Percentiles rank a stretch among this genome's conserved stretches.
Conservation (phyloP, 2,797 vertebrate species). For the Propithecus perrieri region DNA sequence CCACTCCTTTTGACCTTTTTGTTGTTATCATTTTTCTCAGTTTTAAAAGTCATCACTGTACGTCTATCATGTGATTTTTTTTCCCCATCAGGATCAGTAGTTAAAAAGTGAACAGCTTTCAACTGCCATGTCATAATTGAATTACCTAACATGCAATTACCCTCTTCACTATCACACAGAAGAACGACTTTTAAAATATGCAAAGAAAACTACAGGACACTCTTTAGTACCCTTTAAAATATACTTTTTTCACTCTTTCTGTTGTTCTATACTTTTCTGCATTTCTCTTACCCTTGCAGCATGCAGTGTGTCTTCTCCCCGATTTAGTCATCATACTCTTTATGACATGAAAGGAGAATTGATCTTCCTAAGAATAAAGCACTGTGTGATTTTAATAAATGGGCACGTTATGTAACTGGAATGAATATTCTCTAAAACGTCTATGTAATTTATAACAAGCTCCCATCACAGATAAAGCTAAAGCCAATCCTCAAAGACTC, state of each 20-base stretch:
- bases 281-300: not conserved
- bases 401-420: not conserved
- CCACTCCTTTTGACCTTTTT: not conserved
- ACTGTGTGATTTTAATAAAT: not conserved
- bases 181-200: not conserved
- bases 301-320: not conserved
- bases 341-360: not conserved
- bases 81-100: not conserved
- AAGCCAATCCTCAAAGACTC: constrained; percentile 9
- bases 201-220: not conserved
- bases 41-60: not conserved
- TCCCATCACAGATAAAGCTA: constrained; percentile 11
- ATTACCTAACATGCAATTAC: not conserved
- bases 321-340: not conserved
- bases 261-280: not conserved
- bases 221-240: not conserved
- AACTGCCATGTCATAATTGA: not conserved
- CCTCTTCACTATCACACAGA: not conserved
- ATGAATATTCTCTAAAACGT: constrained; percentile 27
- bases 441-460: not conserved
- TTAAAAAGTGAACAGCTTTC: not conserved
- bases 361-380: constrained; percentile 40
- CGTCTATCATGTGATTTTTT: not conserved
- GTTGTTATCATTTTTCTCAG: not conserved
- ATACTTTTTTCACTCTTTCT: not conserved